These are phyloP conservation scores for Carcharodon carcharias DNA, from an alignment of 2,797 vertebrate species.

Conservation along the genomic window DNA sequence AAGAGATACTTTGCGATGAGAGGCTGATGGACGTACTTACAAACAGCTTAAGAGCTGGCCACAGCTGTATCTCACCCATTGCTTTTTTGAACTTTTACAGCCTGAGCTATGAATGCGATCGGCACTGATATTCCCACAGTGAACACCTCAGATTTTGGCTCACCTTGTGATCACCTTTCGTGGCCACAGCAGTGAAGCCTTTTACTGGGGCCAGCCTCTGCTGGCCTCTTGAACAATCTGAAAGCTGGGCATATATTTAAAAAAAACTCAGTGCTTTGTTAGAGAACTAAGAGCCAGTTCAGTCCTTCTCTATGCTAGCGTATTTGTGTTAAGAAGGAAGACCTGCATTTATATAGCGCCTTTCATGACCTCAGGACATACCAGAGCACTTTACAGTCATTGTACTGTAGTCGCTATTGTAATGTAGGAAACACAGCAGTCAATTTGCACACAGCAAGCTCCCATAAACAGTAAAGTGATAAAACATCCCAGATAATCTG, in stretches of 20 bases:
- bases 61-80: background rate
- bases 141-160: background rate
- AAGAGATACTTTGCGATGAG: background rate
- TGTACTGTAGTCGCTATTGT: background rate
- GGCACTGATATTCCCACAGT: background rate
- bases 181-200: background rate
- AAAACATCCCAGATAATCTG: background rate
- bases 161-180: slow-evolving; percentile 23
- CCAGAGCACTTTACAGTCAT: background rate
- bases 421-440: background rate
- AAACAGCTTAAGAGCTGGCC: background rate
- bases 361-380: background rate
- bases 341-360: background rate
- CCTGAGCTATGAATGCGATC: background rate
- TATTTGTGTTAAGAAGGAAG: background rate
- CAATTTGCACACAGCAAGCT: background rate
- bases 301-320: background rate
- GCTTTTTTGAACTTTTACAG: slow-evolving; percentile 36
- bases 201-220: background rate
- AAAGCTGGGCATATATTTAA: background rate
- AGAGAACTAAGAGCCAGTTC: background rate
- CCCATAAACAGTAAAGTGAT: background rate
- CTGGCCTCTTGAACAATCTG: background rate
- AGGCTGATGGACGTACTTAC: background rate
- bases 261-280: background rate